A percentile compares a stretch with the other conserved stretches of the same genome.
phyloP scores from a whole-genome alignment of 2,888 invertebrate species.

The Apotomis capreana region DNA sequence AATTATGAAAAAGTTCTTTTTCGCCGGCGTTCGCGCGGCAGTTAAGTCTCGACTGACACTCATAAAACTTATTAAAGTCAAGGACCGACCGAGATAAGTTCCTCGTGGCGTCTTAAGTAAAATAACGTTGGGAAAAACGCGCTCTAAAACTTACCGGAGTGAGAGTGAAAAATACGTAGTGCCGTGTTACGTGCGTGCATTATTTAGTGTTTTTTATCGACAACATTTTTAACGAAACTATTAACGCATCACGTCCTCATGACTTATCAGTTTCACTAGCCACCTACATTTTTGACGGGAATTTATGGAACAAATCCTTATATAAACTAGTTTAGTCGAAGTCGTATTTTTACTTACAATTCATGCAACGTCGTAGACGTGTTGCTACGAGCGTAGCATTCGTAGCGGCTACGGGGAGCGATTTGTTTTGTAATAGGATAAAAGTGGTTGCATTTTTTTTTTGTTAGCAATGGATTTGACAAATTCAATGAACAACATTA shows the following conservation, averaged over 20 bases:
- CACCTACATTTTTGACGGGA: not conserved
- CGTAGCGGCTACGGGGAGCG: constrained; percentile 57
- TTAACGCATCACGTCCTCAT: constrained; percentile 24
- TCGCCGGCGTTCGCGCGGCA: constrained; percentile 77
- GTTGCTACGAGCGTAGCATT: constrained; percentile 52
- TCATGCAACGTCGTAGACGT: constrained; percentile 34
- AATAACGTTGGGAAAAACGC: constrained; percentile 80
- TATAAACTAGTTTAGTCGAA: constrained; percentile 15
- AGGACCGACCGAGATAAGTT: constrained; percentile 83
- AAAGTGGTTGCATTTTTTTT: not conserved
- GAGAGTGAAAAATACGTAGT: constrained; percentile 72
- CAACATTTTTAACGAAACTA: constrained; percentile 39
- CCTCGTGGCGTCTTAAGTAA: constrained; percentile 80
- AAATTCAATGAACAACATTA: not conserved
- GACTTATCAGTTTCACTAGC: constrained; percentile 11
- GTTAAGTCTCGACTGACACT: constrained; percentile 81
- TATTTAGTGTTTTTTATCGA: constrained; percentile 55
- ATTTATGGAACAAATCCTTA: constrained; percentile 5
- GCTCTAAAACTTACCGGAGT: constrained; percentile 70
- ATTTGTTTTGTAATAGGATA: constrained; percentile 16
- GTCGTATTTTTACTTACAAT: constrained; percentile 29
- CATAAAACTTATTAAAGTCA: constrained; percentile 84
- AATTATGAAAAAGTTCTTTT: constrained; percentile 82
- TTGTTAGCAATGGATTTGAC: not conserved
- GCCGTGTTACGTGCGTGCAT: constrained; percentile 54